Percentiles rank a stretch among this genome's conserved stretches.
phyloP scores from a whole-genome alignment of 2,888 invertebrate species.

The Rotaria magnacalcarata region DNA sequence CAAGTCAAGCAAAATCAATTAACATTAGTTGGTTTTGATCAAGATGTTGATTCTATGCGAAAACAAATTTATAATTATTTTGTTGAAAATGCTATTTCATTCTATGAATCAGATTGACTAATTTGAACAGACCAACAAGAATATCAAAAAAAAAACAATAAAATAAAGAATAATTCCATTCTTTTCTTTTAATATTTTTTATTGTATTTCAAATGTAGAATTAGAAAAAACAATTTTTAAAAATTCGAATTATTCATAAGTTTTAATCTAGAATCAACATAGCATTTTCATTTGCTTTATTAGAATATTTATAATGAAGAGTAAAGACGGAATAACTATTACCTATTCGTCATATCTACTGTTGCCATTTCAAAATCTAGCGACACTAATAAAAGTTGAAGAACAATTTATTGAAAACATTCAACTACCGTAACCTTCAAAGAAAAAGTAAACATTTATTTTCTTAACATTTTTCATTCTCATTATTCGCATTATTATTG shows the following conservation, averaged over 20 bases:
- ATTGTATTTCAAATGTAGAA: constrained; percentile 15
- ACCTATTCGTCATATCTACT: no score
- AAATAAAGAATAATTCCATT: not conserved
- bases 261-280: no score
- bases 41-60: constrained; percentile 22
- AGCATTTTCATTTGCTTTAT: no score
- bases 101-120: constrained; percentile 26
- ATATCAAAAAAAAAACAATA: not conserved
- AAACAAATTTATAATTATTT: constrained; percentile 38
- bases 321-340: no score
- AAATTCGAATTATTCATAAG: no score
- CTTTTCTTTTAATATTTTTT: not conserved
- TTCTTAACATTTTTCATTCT: not conserved
- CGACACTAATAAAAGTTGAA: no score
- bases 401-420: no score
- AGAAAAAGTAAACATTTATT: not conserved
- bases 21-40: constrained; percentile 24
- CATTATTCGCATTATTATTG: not conserved
- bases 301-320: no score
- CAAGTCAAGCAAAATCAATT: constrained; percentile 33
- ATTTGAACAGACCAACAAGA: not conserved
- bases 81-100: constrained; percentile 25
- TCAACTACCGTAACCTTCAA: no score
- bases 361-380: no score
- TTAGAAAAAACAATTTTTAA: not conserved